Conservation (phyloP, 2,888 invertebrate species). For the Volucella bombylans region DNA sequence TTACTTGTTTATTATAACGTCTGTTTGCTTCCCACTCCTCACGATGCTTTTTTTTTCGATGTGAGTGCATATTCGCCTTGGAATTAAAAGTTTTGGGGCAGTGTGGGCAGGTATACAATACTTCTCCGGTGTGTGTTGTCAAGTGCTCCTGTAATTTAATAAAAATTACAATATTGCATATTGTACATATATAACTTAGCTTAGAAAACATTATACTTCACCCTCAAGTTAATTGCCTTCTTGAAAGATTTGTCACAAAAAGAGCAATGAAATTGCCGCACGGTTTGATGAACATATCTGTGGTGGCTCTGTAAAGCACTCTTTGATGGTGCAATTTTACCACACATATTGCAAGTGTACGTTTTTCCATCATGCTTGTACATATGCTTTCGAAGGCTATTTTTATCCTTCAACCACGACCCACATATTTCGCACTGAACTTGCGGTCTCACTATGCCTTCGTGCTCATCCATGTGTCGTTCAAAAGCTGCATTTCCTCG, state of each 20-base stretch:
- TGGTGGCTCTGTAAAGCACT: constrained; percentile 75
- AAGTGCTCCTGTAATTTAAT: constrained; percentile 75
- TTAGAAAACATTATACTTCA: neutral
- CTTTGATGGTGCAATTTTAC: constrained; percentile 74
- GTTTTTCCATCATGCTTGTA: constrained; percentile 71
- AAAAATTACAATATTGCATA: neutral
- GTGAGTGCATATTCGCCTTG: constrained; percentile 77
- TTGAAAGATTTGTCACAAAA: constrained; percentile 78
- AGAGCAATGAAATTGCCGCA: constrained; percentile 75
- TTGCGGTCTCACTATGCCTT: constrained; percentile 72
- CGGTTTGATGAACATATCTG: constrained; percentile 73
- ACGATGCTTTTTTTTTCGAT: constrained; percentile 77
- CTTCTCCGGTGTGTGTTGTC: constrained; percentile 77
- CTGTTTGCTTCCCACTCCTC: constrained; percentile 76
- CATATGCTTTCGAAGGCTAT: constrained; percentile 75
- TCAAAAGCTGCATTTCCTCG: constrained; percentile 75
- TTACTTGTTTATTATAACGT: constrained; percentile 16
- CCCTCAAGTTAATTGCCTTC: constrained; percentile 72
- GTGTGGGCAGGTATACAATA: constrained; percentile 76
- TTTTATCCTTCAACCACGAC: constrained; percentile 75
- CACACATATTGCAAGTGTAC: constrained; percentile 74
- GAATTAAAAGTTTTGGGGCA: constrained; percentile 77
- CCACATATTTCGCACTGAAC: constrained; percentile 75
- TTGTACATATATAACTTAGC: neutral
- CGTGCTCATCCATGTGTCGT: constrained; percentile 74